These are phyloP conservation scores for Odontomachus brunneus DNA, from an alignment of 1,140 invertebrate genomes.

Conservation along the genomic window DNA sequence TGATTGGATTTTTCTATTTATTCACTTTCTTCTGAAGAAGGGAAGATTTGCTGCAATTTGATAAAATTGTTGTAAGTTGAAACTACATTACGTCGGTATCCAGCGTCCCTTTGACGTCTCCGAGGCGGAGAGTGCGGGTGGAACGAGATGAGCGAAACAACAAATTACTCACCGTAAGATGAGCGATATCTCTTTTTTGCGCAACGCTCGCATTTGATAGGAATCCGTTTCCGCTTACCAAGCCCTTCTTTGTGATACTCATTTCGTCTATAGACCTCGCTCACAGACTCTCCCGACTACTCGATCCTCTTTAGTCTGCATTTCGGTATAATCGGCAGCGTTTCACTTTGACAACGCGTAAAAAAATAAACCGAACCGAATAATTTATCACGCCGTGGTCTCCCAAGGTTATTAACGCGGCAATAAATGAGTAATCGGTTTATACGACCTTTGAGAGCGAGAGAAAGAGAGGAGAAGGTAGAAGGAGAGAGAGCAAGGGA, in stretches of 20 bases:
- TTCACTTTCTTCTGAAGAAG: too few species aligned
- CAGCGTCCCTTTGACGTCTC: too few species aligned
- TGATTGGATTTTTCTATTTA: too few species aligned
- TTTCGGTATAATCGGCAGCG: constrained; percentile 38
- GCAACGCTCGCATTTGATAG: constrained; percentile 45
- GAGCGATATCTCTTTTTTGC: constrained; percentile 36
- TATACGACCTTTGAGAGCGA: constrained; percentile 20
- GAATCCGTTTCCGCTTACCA: constrained; percentile 51
- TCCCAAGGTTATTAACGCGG: constrained; percentile 51
- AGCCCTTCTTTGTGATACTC: constrained; percentile 55
- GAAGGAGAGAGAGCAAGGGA: too few species aligned
- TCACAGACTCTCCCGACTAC: constrained; percentile 11
- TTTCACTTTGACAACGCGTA: constrained; percentile 51
- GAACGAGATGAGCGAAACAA: constrained; percentile 34
- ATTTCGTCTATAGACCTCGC: background rate
- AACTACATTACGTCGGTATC: too few species aligned
- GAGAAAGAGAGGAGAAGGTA: background rate
- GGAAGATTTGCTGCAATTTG: too few species aligned
- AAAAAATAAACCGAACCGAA: constrained; percentile 45
- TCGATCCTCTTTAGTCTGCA: constrained; percentile 45
- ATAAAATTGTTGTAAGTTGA: too few species aligned
- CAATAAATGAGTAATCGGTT: constrained; percentile 57
- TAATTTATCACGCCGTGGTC: constrained; percentile 30
- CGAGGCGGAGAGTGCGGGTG: too few species aligned
- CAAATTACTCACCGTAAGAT: constrained; percentile 39